Percentiles rank a stretch among this genome's conserved stretches.
Conservation (phyloP, 2,797 vertebrate genomes). For the Megalops cyprinoides region DNA sequence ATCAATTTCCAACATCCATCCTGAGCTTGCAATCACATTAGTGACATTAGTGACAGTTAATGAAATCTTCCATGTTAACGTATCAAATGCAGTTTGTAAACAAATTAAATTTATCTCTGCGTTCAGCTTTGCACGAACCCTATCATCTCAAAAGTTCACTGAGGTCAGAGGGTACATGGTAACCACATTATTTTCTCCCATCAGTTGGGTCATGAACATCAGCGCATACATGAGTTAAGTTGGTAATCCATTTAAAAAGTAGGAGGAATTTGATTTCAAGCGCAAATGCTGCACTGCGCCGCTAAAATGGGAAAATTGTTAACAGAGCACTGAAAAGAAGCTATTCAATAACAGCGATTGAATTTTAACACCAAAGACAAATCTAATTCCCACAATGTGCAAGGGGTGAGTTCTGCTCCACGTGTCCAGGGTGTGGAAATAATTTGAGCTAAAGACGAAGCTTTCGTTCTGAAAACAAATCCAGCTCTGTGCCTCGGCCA, state of each 20-base stretch:
- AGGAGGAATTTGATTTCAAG: slow-evolving; percentile 41
- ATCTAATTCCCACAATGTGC: slow-evolving; percentile 64
- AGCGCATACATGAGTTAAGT: not conserved
- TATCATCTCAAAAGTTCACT: not conserved
- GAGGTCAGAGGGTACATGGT: no score
- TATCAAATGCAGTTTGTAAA: not conserved
- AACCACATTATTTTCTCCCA: not conserved
- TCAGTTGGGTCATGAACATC: not conserved
- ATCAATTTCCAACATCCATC: not conserved
- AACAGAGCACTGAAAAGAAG: slow-evolving; percentile 55
- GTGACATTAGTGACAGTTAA: not conserved
- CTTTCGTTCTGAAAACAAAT: not conserved
- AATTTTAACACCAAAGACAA: slow-evolving; percentile 65
- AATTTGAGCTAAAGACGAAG: slow-evolving; percentile 53
- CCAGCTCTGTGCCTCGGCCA: not conserved
- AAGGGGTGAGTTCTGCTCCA: slow-evolving; percentile 53
- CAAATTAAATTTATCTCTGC: not conserved
- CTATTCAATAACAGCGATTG: slow-evolving; percentile 62
- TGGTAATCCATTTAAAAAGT: slow-evolving; percentile 44
- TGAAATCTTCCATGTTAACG: not conserved
- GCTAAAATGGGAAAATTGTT: slow-evolving; percentile 54
- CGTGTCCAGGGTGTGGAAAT: slow-evolving; percentile 51
- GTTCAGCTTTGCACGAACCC: not conserved
- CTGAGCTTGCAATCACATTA: not conserved
- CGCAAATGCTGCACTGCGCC: slow-evolving; percentile 18